Percentiles rank a stretch among this genome's conserved stretches.
These are phyloP conservation scores for Alosa alosa DNA, from an alignment of 2,113 vertebrate genomes.

Conservation along the genomic window DNA sequence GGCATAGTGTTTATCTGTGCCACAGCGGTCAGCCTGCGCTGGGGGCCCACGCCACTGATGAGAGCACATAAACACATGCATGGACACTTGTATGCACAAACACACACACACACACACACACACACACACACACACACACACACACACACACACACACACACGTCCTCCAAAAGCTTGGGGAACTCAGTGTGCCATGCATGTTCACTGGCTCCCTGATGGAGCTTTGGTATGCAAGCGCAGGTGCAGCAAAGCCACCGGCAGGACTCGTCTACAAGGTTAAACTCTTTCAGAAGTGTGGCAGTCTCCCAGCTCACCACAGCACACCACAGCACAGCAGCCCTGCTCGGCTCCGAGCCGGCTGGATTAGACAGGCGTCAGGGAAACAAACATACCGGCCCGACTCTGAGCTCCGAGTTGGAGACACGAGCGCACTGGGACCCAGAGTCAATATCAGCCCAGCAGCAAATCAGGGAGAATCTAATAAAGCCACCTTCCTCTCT, in stretches of 20 bases:
- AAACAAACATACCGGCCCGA: not conserved
- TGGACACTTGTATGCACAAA: not conserved
- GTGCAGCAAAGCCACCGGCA: not conserved
- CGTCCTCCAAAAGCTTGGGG: not conserved
- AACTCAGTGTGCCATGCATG: too few species aligned
- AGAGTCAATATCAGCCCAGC: conserved; percentile 25
- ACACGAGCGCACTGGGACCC: conserved; percentile 25
- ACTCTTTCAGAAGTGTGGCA: not conserved
- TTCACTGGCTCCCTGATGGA: too few species aligned
- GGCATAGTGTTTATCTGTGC: not conserved
- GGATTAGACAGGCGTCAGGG: too few species aligned
- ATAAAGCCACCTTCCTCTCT: conserved; percentile 32
- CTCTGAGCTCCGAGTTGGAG: not conserved
- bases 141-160: not conserved
- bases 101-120: not conserved
- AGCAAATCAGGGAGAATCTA: conserved; percentile 34
- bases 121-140: not conserved
- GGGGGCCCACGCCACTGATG: not conserved
- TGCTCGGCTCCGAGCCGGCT: too few species aligned
- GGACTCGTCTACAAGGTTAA: not conserved
- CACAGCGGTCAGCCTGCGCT: not conserved
- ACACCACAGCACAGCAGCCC: not conserved
- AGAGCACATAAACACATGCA: not conserved
- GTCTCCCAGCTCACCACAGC: not conserved
- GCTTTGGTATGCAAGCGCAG: not conserved